Evolutionary conservation across 2,888 invertebrate species (phyloP), one percentile per base, ranked within the genome.

Genomic region (Seira musarum): DNA sequence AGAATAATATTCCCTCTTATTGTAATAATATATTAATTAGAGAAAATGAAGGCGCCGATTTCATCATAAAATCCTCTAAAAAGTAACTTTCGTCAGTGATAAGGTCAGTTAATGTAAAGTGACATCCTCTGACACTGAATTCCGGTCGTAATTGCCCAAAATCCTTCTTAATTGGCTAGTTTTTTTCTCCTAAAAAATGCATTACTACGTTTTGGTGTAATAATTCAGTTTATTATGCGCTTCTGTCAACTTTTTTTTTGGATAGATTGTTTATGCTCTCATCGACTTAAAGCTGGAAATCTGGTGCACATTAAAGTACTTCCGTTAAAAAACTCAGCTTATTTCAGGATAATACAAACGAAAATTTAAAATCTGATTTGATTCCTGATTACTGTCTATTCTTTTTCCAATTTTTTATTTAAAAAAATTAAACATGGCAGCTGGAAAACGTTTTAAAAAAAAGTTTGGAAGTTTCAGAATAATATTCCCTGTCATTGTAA

Each of bases 131-230:
- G 77, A 77, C 70, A 77, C 21, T 40, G 24, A 61, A 65, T 77
- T 77, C 77, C 77, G 77, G 77, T 24, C 57, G 66, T 77, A 71
- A 77, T 71, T 71, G 65, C 71, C 66, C 49, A 24, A 75, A 75
- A 75, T 68, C 76, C 80, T 81, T 46, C 69, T 81, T 81, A 81
- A 81, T 81, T 81, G 75, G 76, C 66, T 25, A 35, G 40, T 70
- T 63, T 75, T 66, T 35, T 65, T 72, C 60, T n/a, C 60, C 21
- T 2, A 22, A 60, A 66, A 66, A 75, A 49, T 49, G 24, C 69
- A 71, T 69, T 65, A 74, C 63, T 60, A 8, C 2, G 22, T 21
- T 21, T 21, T 53, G 17, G 53, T 53, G 15, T 2, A 60, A 60
- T 21, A 19, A 60, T n/a, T 22, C 60, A 60, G 10, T n/a, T 60